These are phyloP conservation scores for Muschampia plurimacula DNA, from an alignment of 2,888 invertebrate species.

Conservation along the genomic window DNA sequence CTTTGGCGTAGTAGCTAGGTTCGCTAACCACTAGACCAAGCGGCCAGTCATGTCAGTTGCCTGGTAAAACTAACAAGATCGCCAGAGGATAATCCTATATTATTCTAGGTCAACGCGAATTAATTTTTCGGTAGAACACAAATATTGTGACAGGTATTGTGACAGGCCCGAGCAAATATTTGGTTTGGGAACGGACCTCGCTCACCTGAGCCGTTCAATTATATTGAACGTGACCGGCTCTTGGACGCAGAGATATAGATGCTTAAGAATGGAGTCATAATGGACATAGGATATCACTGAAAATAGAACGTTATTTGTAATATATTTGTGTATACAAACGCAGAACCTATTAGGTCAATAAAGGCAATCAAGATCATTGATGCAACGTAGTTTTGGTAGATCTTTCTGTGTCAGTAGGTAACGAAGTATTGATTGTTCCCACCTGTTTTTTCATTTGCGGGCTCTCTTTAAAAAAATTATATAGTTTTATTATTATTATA, in stretches of 20 bases:
- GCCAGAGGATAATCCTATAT: neutral
- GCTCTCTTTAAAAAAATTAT: no score
- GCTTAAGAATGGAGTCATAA: neutral
- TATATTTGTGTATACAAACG: no score
- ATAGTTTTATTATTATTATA: no score
- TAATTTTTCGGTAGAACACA: conserved; percentile 19
- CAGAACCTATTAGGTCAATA: no score
- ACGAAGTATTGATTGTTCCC: no score
- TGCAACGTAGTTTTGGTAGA: no score
- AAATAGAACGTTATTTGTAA: neutral
- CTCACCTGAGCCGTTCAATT: conserved; percentile 3
- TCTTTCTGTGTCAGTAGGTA: no score
- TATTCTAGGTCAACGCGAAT: neutral
- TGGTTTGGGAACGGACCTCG: conserved; percentile 17
- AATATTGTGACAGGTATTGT: conserved; percentile 13
- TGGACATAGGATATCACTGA: neutral
- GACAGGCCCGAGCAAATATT: neutral
- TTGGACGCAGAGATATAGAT: neutral
- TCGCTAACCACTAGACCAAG: no score
- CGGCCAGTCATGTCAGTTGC: no score
- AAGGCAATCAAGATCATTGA: no score
- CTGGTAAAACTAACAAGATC: neutral
- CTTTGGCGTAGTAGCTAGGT: no score
- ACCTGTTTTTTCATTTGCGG: no score
- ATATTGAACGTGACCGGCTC: neutral